These are phyloP conservation scores for Neodiprion lecontei DNA, from an alignment of 1,140 invertebrate genomes.

Conservation along the genomic window DNA sequence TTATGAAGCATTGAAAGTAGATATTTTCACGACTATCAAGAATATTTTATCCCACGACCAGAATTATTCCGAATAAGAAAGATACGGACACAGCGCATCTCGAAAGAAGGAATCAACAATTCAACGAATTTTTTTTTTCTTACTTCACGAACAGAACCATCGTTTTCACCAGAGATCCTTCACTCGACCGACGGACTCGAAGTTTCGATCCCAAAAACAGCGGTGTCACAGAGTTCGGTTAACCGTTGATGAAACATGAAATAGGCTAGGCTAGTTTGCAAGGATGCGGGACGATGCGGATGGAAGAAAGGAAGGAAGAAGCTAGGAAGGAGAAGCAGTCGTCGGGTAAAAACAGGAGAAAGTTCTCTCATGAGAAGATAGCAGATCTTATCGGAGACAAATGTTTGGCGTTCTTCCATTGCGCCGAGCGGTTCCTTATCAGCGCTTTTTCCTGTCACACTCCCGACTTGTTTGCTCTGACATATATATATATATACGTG, in stretches of 20 bases:
- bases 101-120: too few species aligned
- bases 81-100: not conserved
- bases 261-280: too few species aligned
- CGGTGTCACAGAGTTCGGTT: too few species aligned
- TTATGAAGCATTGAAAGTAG: too few species aligned
- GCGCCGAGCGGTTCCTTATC: constrained; percentile 30
- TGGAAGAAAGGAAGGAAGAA: constrained; percentile 25
- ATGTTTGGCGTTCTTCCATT: constrained; percentile 52
- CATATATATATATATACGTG: not conserved
- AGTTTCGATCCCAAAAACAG: too few species aligned
- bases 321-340: constrained; percentile 36
- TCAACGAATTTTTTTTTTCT: too few species aligned
- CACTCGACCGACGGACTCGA: too few species aligned
- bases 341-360: constrained; percentile 40
- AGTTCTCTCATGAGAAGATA: constrained; percentile 52
- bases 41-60: not conserved
- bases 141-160: too few species aligned
- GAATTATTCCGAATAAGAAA: not conserved
- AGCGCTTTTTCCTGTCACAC: not conserved
- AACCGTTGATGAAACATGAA: too few species aligned
- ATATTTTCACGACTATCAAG: not conserved
- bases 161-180: too few species aligned
- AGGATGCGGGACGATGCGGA: not conserved
- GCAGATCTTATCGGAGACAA: constrained; percentile 55
- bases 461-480: not conserved